These are phyloP conservation scores for Aleadryas rufinucha DNA, from an alignment of 2,113 vertebrate genomes.

Conservation along the genomic window DNA sequence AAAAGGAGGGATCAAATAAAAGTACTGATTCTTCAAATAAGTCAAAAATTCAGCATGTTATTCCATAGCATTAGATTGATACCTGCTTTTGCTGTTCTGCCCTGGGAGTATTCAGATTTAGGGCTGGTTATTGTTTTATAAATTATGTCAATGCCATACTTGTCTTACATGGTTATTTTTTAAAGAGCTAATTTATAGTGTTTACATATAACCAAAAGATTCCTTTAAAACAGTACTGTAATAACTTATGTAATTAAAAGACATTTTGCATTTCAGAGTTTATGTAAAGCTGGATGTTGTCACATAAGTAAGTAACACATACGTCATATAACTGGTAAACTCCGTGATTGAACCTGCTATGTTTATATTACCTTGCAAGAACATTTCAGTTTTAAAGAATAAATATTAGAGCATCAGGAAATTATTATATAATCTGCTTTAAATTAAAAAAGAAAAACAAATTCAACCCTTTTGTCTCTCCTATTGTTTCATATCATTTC, in stretches of 20 bases:
- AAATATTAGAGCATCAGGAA: background rate
- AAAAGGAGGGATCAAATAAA: slow-evolving; percentile 23
- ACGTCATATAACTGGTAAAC: background rate
- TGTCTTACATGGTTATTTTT: slow-evolving; percentile 72
- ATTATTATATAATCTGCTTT: background rate
- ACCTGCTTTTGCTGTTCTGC: slow-evolving; percentile 55
- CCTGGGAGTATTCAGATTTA: slow-evolving; percentile 45
- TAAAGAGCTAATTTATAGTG: slow-evolving; percentile 61
- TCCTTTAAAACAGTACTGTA: slow-evolving; percentile 61
- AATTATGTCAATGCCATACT: slow-evolving; percentile 50
- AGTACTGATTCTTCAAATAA: slow-evolving; percentile 23
- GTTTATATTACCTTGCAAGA: background rate
- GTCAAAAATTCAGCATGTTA: slow-evolving; percentile 37
- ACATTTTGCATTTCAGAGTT: slow-evolving; percentile 5
- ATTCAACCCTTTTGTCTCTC: background rate
- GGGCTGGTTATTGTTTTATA: slow-evolving; percentile 56
- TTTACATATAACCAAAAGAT: slow-evolving; percentile 62
- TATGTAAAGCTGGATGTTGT: background rate
- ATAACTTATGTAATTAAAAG: slow-evolving; percentile 42
- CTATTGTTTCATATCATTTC: background rate
- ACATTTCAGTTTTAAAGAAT: background rate
- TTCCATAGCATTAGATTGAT: slow-evolving; percentile 36
- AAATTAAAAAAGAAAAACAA: background rate
- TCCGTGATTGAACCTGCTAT: background rate
- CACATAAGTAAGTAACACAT: background rate